phyloP scores from a whole-genome alignment of 2,113 vertebrate species.

The Galbula dea region DNA sequence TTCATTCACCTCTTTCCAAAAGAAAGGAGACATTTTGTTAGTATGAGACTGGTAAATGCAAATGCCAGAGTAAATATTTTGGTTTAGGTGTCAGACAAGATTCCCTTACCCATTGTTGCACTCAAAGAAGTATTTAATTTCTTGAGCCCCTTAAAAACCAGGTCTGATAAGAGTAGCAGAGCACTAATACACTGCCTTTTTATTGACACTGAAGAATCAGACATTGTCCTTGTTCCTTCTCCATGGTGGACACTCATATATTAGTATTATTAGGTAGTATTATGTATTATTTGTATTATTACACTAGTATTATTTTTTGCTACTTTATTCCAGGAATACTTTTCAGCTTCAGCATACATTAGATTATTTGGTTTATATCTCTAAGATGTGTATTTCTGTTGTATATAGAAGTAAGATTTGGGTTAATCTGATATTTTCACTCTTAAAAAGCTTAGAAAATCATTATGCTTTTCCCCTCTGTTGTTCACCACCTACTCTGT shows the following conservation, averaged over 20 bases:
- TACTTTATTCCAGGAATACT: background rate
- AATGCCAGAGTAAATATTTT: background rate
- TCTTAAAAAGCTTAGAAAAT: background rate
- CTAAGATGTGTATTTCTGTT: background rate
- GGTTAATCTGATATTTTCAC: background rate
- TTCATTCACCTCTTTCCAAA: background rate
- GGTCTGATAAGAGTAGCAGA: background rate
- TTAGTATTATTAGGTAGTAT: too few species aligned
- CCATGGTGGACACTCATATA: background rate
- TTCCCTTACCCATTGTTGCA: background rate
- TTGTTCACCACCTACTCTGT: background rate
- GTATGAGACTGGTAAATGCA: background rate
- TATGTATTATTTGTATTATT: too few species aligned
- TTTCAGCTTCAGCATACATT: background rate
- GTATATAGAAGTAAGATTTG: background rate
- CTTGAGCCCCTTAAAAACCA: background rate
- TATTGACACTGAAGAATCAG: background rate
- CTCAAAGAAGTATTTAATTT: background rate
- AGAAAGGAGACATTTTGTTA: background rate
- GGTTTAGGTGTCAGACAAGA: background rate
- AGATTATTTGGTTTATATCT: background rate
- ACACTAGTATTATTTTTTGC: background rate
- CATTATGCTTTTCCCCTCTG: rapidly evolving
- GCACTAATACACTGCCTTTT: background rate
- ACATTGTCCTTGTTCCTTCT: background rate